phyloP scores from a whole-genome alignment of 53 echinoderm and acorn worm genomes.

The Apostichopus leukothele region DNA sequence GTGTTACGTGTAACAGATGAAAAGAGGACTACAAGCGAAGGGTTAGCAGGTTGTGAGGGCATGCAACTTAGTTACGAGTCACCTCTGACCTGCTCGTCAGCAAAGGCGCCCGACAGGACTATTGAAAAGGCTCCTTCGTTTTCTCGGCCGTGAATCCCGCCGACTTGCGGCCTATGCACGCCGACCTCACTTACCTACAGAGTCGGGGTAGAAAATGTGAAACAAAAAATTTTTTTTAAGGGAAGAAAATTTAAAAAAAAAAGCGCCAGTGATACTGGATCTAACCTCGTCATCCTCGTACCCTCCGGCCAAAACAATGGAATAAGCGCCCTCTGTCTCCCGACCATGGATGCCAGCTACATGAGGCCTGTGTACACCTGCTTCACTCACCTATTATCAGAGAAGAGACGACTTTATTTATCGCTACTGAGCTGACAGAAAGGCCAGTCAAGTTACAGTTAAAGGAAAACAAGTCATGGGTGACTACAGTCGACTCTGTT shows the following conservation, averaged over 20 bases:
- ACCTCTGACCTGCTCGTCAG: constrained; percentile 53
- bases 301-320: constrained; percentile 95
- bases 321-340: constrained; percentile 96
- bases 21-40: not conserved
- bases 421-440: not conserved
- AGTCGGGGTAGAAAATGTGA: constrained; percentile 32
- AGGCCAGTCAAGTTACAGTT: too few species aligned
- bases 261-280: not conserved
- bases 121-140: constrained; percentile 47
- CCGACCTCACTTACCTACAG: constrained; percentile 49
- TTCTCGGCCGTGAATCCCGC: constrained; percentile 49
- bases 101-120: constrained; percentile 49
- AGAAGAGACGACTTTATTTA: constrained; percentile 33
- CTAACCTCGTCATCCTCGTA: constrained; percentile 98
- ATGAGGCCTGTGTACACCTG: constrained; percentile 94
- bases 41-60: constrained; percentile 38
- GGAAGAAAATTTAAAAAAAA: not conserved
- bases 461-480: too few species aligned
- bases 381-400: constrained; percentile 79
- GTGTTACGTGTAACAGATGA: not conserved
- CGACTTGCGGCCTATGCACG: constrained; percentile 51
- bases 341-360: constrained; percentile 99
- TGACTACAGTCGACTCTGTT: too few species aligned
- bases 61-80: constrained; percentile 44
- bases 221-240: constrained; percentile 31